phyloP scores from a whole-genome alignment of 30 jellyfish, hydroid and myxozoan species.

The Turritopsis dohrnii region DNA sequence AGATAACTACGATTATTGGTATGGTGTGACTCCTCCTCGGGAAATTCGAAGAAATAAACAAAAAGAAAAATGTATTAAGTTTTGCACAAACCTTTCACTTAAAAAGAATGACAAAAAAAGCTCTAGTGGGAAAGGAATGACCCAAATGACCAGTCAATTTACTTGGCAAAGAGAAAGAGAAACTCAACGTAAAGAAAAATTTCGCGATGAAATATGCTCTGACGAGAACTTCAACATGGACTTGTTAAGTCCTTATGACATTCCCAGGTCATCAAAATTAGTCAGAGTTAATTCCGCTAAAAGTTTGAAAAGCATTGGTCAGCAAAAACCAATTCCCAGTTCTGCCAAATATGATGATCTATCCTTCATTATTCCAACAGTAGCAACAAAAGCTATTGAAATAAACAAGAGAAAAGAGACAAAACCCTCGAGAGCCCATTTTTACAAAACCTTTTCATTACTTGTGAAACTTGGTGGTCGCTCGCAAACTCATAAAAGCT shows the following conservation, averaged over 20 bases:
- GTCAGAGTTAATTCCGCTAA: conserved; percentile 36
- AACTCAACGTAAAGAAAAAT: not conserved
- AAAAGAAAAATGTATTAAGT: conserved; percentile 14
- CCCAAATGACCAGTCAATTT: not conserved
- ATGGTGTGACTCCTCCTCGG: conserved; percentile 72
- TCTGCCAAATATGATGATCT: not conserved
- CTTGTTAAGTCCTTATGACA: not conserved
- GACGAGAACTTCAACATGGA: not conserved
- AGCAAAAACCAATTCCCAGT: conserved; percentile 11
- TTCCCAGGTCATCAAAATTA: conserved; percentile 26
- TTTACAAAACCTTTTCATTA: conserved; percentile 30
- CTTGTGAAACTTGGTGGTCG: conserved; percentile 37
- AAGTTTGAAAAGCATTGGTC: conserved; percentile 19
- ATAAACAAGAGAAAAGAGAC: not conserved
- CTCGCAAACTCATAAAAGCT: not conserved
- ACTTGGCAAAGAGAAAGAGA: conserved; percentile 9
- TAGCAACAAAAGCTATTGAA: conserved; percentile 14
- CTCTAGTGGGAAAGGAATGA: not conserved
- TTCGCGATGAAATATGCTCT: not conserved
- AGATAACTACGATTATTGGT: conserved; percentile 4
- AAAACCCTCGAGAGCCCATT: conserved; percentile 21
- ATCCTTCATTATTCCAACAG: not conserved
- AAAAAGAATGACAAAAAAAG: conserved; percentile 2
- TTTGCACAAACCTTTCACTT: not conserved
- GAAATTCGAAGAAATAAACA: conserved; percentile 48